Conservation (phyloP, 2,113 vertebrate species). For the Oophaga pumilio region DNA sequence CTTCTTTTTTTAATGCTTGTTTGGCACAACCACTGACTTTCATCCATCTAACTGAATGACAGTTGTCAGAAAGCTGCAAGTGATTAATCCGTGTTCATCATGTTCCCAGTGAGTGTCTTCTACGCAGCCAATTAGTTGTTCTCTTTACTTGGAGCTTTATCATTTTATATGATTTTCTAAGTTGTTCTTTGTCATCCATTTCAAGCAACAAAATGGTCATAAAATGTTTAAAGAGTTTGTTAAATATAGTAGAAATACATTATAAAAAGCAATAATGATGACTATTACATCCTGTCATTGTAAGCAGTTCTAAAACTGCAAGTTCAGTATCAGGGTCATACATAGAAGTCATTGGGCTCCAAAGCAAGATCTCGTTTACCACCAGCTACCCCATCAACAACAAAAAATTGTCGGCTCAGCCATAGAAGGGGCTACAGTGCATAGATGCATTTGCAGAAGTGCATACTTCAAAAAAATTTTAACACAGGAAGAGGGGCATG, state of each 20-base stretch:
- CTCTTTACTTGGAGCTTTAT: slow-evolving; percentile 1
- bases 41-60: slow-evolving; percentile 11
- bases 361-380: too few relatives aligned
- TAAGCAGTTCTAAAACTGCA: not conserved
- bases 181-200: not conserved
- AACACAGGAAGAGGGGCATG: too few relatives aligned
- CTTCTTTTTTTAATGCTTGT: not conserved
- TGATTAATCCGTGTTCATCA: not conserved
- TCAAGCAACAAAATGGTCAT: not conserved
- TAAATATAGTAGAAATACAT: not conserved
- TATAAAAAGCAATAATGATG: not conserved
- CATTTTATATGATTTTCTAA: not conserved
- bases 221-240: not conserved
- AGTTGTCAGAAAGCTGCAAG: not conserved
- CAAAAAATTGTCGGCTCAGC: too few relatives aligned
- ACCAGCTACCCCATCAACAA: too few relatives aligned
- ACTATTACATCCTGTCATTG: not conserved
- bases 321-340: not conserved
- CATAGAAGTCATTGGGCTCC: too few relatives aligned
- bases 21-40: slow-evolving; percentile 1
- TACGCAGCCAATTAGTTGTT: not conserved
- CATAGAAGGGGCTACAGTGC: too few relatives aligned
- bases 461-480: too few relatives aligned
- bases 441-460: too few relatives aligned
- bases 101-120: not conserved